A percentile compares a stretch with the other conserved stretches of the same genome.
These are phyloP conservation scores for Sebastes melanostomus DNA, from an alignment of 2,797 vertebrate species.

Conservation along the genomic window DNA sequence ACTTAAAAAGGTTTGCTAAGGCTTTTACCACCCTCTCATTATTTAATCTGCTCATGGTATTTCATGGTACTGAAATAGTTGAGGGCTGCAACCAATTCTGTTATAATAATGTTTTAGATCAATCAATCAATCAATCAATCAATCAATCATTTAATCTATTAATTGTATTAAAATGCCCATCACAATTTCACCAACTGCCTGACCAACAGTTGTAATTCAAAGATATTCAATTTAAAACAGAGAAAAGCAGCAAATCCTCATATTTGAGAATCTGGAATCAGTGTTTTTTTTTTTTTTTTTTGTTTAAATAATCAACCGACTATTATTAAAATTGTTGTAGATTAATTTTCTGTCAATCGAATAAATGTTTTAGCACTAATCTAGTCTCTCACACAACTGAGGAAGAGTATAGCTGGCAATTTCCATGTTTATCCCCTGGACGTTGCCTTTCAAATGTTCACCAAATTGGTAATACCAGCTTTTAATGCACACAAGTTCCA, in stretches of 20 bases:
- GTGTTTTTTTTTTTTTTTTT: not conserved
- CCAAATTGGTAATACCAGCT: not conserved
- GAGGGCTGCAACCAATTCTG: not conserved
- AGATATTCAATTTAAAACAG: too few species aligned
- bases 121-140: not conserved
- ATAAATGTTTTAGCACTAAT: not conserved
- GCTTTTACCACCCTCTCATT: too few species aligned
- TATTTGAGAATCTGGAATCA: not conserved
- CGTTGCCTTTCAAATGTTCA: not conserved
- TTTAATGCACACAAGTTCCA: not conserved
- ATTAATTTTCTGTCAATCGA: not conserved
- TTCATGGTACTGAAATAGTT: not conserved
- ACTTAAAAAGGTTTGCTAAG: too few species aligned
- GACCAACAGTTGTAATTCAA: too few species aligned
- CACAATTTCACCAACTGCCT: too few species aligned
- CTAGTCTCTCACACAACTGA: not conserved
- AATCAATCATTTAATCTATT: not conserved
- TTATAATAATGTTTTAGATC: not conserved
- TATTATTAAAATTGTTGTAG: too few species aligned
- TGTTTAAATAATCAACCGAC: not conserved
- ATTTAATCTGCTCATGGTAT: not conserved
- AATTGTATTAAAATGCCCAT: fast-evolving
- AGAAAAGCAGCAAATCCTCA: not conserved
- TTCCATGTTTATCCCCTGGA: not conserved
- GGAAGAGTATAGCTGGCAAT: not conserved